Conservation (phyloP, 2,888 invertebrate genomes). For the Lycia hirtaria region DNA sequence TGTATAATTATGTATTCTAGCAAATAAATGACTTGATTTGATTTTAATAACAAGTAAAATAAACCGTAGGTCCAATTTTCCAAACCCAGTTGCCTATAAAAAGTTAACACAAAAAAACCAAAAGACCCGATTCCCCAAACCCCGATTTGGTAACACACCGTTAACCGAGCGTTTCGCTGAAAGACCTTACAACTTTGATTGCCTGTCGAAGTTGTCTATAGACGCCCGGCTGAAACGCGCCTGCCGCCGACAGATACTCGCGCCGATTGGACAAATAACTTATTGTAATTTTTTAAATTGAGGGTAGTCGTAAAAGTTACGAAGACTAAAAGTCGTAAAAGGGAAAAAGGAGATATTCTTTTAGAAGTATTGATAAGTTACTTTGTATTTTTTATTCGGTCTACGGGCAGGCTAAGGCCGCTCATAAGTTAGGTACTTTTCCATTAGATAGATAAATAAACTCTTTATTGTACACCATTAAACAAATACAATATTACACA, state of each 20-base stretch:
- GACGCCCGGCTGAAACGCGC: constrained; percentile 29
- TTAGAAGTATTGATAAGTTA: not conserved
- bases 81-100: not conserved
- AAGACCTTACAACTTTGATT: constrained; percentile 50
- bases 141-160: constrained; percentile 14
- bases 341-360: not conserved
- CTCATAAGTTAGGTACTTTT: no score
- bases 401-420: no score
- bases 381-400: no score
- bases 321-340: constrained; percentile 9
- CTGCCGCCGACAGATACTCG: constrained; percentile 43
- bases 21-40: no score
- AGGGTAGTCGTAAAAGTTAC: constrained; percentile 9
- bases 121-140: not conserved
- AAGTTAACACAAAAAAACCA: not conserved
- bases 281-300: constrained; percentile 21
- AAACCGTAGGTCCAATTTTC: no score
- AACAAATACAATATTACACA: no score
- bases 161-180: constrained; percentile 9
- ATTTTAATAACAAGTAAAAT: no score
- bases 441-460: no score
- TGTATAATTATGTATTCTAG: no score
- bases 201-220: constrained; percentile 50
- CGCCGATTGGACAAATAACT: constrained; percentile 24
- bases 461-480: no score